Percentiles rank a stretch among this genome's conserved stretches.
Evolutionary conservation across 1,140 invertebrate species (phyloP).

Genomic region (Archivesica marissinica): DNA sequence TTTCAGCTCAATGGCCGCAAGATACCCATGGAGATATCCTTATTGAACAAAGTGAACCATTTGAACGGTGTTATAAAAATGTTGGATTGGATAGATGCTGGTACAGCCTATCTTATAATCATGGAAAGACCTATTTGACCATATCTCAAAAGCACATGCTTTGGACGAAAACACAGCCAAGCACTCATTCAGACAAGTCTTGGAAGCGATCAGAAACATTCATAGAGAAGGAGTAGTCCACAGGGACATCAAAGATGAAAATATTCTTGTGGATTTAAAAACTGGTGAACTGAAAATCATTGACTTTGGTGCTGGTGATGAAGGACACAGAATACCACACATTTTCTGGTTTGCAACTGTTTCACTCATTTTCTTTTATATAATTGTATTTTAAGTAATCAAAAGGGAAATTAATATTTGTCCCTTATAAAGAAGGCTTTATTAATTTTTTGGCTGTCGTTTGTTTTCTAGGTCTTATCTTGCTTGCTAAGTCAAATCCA

Average conservation of each 20-base stretch:
- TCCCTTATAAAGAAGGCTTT: no score
- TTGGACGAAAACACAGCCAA: conserved; percentile 86
- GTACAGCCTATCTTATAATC: conserved; percentile 86
- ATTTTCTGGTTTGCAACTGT: conserved; percentile 87
- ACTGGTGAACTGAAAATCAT: conserved; percentile 86
- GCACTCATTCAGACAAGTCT: conserved; percentile 85
- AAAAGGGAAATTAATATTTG: no score
- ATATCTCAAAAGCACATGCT: conserved; percentile 87
- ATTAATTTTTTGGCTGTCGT: no score
- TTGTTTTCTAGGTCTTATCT: no score
- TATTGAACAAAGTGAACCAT: conserved; percentile 86
- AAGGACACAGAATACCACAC: conserved; percentile 87
- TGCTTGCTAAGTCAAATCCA: no score
- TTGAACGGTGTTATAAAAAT: conserved; percentile 87
- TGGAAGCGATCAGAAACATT: conserved; percentile 82
- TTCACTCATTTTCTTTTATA: no score
- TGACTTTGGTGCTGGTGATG: conserved; percentile 89
- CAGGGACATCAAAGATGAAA: conserved; percentile 90
- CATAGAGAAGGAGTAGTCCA: conserved; percentile 85
- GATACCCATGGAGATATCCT: conserved; percentile 87
- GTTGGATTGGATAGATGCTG: conserved; percentile 87
- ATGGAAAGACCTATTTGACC: conserved; percentile 90
- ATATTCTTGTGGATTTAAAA: conserved; percentile 88
- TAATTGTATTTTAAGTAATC: background rate
- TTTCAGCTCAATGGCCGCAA: conserved; percentile 77